A percentile compares a stretch with the other conserved stretches of the same genome.
Conservation (phyloP, 2,888 invertebrate genomes). For the Herminia tarsipennalis region DNA sequence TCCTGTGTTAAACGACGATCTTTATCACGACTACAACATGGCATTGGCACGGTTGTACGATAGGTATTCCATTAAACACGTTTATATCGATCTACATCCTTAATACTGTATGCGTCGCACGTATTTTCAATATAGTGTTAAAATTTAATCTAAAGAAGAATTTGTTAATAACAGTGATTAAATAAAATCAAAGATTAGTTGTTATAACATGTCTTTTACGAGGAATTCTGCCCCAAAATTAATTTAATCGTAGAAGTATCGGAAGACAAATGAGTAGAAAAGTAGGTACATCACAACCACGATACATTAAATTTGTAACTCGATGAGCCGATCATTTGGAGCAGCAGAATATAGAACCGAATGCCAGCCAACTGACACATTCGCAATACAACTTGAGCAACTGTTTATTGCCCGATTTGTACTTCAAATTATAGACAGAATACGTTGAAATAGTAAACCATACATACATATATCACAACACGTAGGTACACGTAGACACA, state of each 20-base stretch:
- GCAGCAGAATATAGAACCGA: slow-evolving; percentile 46
- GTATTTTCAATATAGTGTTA: slow-evolving; percentile 45
- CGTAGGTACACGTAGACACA: slow-evolving; percentile 71
- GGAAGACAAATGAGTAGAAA: slow-evolving; percentile 75
- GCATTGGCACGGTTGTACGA: slow-evolving; percentile 7
- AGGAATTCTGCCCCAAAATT: slow-evolving; percentile 81
- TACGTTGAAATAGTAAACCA: slow-evolving; percentile 66
- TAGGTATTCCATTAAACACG: slow-evolving; percentile 27
- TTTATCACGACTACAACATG: slow-evolving; percentile 9
- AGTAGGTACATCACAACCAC: slow-evolving; percentile 76
- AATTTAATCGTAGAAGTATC: slow-evolving; percentile 61
- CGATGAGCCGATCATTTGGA: slow-evolving; percentile 51
- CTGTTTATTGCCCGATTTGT: slow-evolving; percentile 71
- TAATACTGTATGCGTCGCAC: slow-evolving; percentile 63
- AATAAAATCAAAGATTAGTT: slow-evolving; percentile 52
- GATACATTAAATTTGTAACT: slow-evolving; percentile 53
- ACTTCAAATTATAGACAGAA: slow-evolving; percentile 68
- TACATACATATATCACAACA: slow-evolving; percentile 81
- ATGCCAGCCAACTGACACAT: slow-evolving; percentile 33
- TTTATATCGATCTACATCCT: slow-evolving; percentile 46
- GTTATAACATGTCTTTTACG: slow-evolving; percentile 80
- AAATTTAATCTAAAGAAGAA: slow-evolving; percentile 55
- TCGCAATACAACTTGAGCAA: slow-evolving; percentile 65
- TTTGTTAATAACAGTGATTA: slow-evolving; percentile 62
- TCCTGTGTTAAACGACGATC: background rate